A percentile compares a stretch with the other conserved stretches of the same genome.
Evolutionary conservation across 2,113 vertebrate species (phyloP).

Genomic region (Columba janthina): DNA sequence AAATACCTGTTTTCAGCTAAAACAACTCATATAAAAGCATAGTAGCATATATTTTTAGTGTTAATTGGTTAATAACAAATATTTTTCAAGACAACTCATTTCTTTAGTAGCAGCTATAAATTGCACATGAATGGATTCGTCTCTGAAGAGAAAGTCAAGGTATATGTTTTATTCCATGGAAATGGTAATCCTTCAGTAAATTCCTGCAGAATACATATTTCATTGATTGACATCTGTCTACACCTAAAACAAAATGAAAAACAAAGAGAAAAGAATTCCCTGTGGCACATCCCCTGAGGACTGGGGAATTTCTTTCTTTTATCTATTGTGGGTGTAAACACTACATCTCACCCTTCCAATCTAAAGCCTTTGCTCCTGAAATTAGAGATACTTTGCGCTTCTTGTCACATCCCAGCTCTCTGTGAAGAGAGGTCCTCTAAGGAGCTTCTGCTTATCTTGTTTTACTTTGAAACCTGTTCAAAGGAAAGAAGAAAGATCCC

Average conservation of each 20-base stretch:
- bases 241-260: conserved; percentile 7
- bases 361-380: conserved; percentile 61
- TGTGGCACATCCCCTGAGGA: not conserved
- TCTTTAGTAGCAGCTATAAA: not conserved
- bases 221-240: conserved; percentile 37
- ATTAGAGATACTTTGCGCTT: conserved; percentile 55
- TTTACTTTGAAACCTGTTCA: conserved; percentile 78
- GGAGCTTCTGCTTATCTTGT: conserved; percentile 74
- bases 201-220: conserved; percentile 18
- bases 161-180: not conserved
- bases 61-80: not conserved
- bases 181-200: not conserved
- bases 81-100: not conserved
- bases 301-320: conserved; percentile 55
- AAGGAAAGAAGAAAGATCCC: conserved; percentile 68
- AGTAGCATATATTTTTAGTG: not conserved
- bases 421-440: conserved; percentile 63
- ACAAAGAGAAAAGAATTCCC: not conserved
- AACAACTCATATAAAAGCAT: not conserved
- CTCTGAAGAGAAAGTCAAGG: not conserved
- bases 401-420: conserved; percentile 60
- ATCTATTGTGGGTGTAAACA: conserved; percentile 62
- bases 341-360: conserved; percentile 9
- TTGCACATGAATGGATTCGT: not conserved
- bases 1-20: not conserved